These are phyloP conservation scores for Sebastes miniatus DNA, from an alignment of 2,797 vertebrate species.

Conservation along the genomic window DNA sequence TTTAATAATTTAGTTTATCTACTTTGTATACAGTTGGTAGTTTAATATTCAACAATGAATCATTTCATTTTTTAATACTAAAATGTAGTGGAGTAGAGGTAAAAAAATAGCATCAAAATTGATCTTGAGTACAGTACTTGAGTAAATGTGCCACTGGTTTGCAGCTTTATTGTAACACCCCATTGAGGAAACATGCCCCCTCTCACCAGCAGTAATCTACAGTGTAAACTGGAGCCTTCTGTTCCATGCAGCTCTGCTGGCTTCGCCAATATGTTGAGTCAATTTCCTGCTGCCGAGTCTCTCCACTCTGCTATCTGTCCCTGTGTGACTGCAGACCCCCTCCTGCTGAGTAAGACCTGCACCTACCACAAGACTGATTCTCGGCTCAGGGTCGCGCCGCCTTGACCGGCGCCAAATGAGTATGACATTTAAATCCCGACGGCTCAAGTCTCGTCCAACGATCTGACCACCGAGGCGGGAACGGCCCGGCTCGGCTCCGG, in stretches of 20 bases:
- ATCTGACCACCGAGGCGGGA: conserved; percentile 47
- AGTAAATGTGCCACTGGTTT: neutral
- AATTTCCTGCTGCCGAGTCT: conserved; percentile 22
- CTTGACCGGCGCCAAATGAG: conserved; percentile 55
- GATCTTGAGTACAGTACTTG: neutral
- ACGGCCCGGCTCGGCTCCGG: neutral
- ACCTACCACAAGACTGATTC: conserved; percentile 21
- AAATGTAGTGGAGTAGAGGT: neutral
- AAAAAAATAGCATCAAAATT: neutral
- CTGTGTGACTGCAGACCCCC: neutral
- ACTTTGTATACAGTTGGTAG: neutral
- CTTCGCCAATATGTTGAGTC: conserved; percentile 32
- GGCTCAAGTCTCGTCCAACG: conserved; percentile 18
- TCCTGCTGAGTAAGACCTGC: conserved; percentile 52
- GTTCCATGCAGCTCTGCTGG: conserved; percentile 17
- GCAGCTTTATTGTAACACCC: neutral
- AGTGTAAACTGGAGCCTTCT: conserved; percentile 24
- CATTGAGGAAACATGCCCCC: neutral
- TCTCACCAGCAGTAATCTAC: conserved; percentile 11
- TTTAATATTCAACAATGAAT: neutral
- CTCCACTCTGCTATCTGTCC: conserved; percentile 19
- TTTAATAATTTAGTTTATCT: neutral
- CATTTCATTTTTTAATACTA: neutral
- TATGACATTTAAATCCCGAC: conserved; percentile 58
- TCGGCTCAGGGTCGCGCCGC: neutral